Evolutionary conservation across 2,797 vertebrate genomes (phyloP), one percentile per base, ranked within the genome.

Genomic region (Sebastes oblongus): DNA sequence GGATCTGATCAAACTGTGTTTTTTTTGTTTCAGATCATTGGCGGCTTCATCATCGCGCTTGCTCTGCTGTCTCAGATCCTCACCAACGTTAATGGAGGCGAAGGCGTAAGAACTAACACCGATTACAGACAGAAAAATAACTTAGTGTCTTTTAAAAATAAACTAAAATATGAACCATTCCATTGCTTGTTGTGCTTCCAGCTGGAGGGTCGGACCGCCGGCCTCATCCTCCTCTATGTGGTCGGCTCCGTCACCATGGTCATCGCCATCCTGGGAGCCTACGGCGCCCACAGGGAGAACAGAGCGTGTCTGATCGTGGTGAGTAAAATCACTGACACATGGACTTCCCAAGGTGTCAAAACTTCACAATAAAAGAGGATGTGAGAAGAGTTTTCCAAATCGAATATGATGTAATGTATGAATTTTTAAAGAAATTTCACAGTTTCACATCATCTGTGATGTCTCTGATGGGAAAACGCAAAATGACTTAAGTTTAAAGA

Each of bases 11-110:
- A 20, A 42, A 42, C 39, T 50, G 7, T 50, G 36, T 13, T 39
- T 39, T 39, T 8, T 50, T 8, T 24, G 5, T 87, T 86, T 8
- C 84, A 94, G 93, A 32, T 93, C 2, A 1, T 86, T 0, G 93
- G 93, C 0, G 86, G 30, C 0, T 0, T 82, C 65, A 66, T 93
- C 75, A 29, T 92, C 22, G 1, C 8, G 6, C 16, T 93, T 1
- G n/a, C 79, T 2, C 56, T 91, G 30, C 4, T 83, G 55, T 54
- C 4, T 12, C 89, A 93, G 50, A 0, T 73, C 58, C 0, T 67
- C 56, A 81, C 64, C 12, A 73, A 1, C 6, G 0, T 1, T 0
- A 1, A 88, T 4, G 75, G 62, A 42, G 68, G 27, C 6, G 1
- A 32, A 0, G 1, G 24, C 0, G 91, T 91, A 81, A 92, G 84